Conservation (phyloP, 2,113 vertebrate genomes). For the Papio anubis region DNA sequence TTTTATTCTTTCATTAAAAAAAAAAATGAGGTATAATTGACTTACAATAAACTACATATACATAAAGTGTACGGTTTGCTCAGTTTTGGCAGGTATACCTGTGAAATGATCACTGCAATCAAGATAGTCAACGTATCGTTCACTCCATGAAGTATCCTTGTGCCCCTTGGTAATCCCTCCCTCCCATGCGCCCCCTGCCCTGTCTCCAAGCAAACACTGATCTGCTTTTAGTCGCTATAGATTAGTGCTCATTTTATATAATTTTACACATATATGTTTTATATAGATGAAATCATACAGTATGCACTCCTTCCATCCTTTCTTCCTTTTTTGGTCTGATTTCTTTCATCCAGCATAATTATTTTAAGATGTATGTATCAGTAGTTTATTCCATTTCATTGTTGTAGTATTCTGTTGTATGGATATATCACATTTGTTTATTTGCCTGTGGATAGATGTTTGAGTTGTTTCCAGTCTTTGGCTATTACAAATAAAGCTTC, state of each 20-base stretch:
- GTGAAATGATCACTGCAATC: background rate
- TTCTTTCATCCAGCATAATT: background rate
- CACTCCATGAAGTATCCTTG: background rate
- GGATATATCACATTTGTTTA: background rate
- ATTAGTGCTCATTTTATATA: background rate
- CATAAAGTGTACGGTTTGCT: constrained; percentile 1
- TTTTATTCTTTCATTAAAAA: constrained; percentile 23
- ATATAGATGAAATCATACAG: background rate
- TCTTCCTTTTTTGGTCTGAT: background rate
- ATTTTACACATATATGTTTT: background rate
- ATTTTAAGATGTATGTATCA: background rate
- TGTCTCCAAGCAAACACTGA: background rate
- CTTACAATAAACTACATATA: background rate
- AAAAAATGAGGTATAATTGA: background rate
- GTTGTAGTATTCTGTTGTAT: background rate
- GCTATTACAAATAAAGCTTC: background rate
- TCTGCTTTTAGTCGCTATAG: background rate
- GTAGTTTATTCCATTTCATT: background rate
- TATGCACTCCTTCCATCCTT: background rate
- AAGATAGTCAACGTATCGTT: background rate
- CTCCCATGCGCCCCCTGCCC: background rate
- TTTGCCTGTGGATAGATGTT: background rate
- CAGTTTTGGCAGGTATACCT: background rate
- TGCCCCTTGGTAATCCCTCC: background rate
- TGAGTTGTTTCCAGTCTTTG: background rate